A percentile compares a stretch with the other conserved stretches of the same genome.
phyloP scores from a whole-genome alignment of 2,113 vertebrate species.

The Myotis davidii region DNA sequence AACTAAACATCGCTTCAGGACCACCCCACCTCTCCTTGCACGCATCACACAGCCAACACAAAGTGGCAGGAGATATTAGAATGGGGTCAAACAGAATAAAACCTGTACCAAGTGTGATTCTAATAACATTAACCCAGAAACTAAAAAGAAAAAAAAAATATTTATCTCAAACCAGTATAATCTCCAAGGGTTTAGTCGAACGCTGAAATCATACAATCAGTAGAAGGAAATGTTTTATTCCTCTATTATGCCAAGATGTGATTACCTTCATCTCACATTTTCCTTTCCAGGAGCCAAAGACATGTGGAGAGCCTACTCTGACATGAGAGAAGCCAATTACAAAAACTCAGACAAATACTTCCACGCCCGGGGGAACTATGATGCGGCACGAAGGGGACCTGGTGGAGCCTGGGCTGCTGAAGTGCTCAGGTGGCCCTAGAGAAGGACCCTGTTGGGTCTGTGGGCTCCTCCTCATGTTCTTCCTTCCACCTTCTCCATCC shows the following conservation, averaged over 20 bases:
- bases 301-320: constrained; percentile 52
- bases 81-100: not conserved
- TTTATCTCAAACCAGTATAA: not conserved
- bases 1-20: not conserved
- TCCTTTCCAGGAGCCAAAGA: constrained; percentile 50
- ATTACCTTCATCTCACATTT: not conserved
- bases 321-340: constrained; percentile 59
- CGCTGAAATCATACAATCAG: not conserved
- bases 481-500: too few relatives aligned
- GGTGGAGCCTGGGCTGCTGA: not conserved
- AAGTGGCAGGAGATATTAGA: not conserved
- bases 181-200: not conserved
- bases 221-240: not conserved
- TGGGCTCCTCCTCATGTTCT: not conserved
- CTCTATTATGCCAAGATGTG: not conserved
- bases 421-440: not conserved
- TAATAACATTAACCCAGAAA: not conserved
- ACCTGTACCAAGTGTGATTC: not conserved
- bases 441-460: not conserved
- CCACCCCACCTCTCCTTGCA: not conserved
- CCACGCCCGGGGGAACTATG: constrained; percentile 55
- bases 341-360: constrained; percentile 58
- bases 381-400: not conserved
- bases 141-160: not conserved
- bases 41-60: not conserved